phyloP scores from a whole-genome alignment of 2,888 invertebrate species.

The Lucinisca nassula region DNA sequence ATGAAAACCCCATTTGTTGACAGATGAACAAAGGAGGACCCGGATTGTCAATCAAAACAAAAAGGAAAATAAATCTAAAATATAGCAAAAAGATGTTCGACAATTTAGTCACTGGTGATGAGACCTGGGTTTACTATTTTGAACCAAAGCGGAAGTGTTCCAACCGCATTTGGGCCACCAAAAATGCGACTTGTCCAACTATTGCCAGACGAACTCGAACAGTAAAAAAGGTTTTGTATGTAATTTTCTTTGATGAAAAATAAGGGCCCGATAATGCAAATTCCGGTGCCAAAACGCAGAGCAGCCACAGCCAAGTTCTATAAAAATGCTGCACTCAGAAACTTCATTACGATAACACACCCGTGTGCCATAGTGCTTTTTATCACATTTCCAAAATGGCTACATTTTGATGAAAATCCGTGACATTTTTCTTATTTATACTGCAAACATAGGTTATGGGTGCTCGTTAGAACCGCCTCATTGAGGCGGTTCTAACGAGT shows the following conservation, averaged over 20 bases:
- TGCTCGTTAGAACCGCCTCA: no score
- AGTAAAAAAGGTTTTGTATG: no score
- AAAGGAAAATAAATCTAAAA: not conserved
- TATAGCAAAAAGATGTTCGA: conserved; percentile 4
- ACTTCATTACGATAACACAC: no score
- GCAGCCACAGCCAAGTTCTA: conserved; percentile 29
- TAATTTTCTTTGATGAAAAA: no score
- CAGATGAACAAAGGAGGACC: not conserved
- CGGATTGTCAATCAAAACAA: not conserved
- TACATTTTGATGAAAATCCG: no score
- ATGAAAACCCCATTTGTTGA: not conserved
- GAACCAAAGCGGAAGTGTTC: not conserved
- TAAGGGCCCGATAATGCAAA: conserved; percentile 23
- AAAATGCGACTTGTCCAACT: not conserved
- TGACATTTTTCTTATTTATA: no score
- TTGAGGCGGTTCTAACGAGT: no score
- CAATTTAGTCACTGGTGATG: not conserved
- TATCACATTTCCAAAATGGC: no score
- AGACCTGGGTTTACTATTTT: not conserved
- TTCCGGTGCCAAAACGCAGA: conserved; percentile 37
- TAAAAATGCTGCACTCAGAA: conserved; percentile 25
- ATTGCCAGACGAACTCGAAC: conserved; percentile 31
- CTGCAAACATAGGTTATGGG: no score
- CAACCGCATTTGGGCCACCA: conserved; percentile 14
- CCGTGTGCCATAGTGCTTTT: no score